phyloP scores from a whole-genome alignment of 2,797 vertebrate genomes.

The Lutjanus argentimaculatus region DNA sequence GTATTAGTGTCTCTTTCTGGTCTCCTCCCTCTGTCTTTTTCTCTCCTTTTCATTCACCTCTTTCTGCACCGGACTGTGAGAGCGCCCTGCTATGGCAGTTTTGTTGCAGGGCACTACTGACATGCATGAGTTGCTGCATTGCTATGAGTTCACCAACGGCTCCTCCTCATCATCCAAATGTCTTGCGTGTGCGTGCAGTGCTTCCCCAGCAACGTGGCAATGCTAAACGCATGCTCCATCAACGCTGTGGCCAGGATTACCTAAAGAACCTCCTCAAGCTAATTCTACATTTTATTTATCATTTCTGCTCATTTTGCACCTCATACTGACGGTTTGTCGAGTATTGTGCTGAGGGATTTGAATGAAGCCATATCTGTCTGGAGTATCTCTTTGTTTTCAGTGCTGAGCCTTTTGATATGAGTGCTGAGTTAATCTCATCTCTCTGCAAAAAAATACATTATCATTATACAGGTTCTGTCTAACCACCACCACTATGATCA shows the following conservation, averaged over 20 bases:
- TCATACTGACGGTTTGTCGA: conserved; percentile 63
- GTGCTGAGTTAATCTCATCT: conserved; percentile 25
- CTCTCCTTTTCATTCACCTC: conserved; percentile 39
- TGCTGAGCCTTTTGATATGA: conserved; percentile 42
- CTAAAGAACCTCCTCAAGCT: conserved; percentile 84
- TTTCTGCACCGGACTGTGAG: conserved; percentile 80
- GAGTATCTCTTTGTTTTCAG: conserved; percentile 67
- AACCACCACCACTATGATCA: conserved; percentile 42
- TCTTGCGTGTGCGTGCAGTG: conserved; percentile 75
- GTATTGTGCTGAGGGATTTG: conserved; percentile 55
- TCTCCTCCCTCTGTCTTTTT: conserved; percentile 7
- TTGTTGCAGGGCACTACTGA: conserved; percentile 74
- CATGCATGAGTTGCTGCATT: conserved; percentile 86
- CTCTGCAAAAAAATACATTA: conserved; percentile 33
- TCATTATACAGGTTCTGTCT: conserved; percentile 47
- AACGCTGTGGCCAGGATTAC: conserved; percentile 80
- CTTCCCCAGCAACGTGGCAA: conserved; percentile 72
- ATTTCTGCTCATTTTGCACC: conserved; percentile 78
- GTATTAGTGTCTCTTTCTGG: conserved; percentile 25
- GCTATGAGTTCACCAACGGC: conserved; percentile 68
- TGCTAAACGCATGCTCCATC: conserved; percentile 83
- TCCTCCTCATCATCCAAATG: conserved; percentile 67
- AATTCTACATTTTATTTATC: conserved; percentile 68
- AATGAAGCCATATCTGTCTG: conserved; percentile 81
- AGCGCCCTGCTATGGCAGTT: conserved; percentile 79